phyloP scores from a whole-genome alignment of 2,797 vertebrate genomes.

The Schizothorax lantsangensis region DNA sequence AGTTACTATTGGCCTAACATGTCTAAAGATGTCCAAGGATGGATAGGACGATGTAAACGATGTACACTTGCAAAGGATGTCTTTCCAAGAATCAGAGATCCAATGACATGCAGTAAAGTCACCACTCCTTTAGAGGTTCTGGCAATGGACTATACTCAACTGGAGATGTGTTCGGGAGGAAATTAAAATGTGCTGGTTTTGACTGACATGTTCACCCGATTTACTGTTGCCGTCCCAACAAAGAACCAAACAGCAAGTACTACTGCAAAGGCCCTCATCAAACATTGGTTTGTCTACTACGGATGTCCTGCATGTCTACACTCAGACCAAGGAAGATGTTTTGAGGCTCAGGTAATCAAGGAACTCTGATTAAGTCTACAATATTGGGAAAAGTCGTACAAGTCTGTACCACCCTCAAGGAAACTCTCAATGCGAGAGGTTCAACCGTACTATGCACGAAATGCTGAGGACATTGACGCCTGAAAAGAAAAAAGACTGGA shows the following conservation, averaged over 20 bases:
- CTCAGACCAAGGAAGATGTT: background rate
- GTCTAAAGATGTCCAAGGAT: conserved; percentile 20
- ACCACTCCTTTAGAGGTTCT: conserved; percentile 23
- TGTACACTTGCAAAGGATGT: too few relatives aligned
- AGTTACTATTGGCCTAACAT: conserved; percentile 46
- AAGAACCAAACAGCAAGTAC: conserved; percentile 40
- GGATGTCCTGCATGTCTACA: conserved; percentile 1
- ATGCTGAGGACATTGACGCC: conserved; percentile 41
- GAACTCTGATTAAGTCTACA: background rate
- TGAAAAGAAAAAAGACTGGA: conserved; percentile 37
- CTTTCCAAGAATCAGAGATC: background rate
- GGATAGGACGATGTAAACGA: background rate
- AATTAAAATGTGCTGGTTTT: conserved; percentile 47
- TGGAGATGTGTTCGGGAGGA: background rate
- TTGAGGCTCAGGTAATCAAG: background rate
- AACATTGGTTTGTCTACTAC: conserved; percentile 52
- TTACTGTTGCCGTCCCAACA: conserved; percentile 29
- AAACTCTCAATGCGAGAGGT: conserved; percentile 32
- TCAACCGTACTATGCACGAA: conserved; percentile 54
- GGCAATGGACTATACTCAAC: conserved; percentile 37
- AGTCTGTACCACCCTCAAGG: background rate
- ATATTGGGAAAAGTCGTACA: background rate
- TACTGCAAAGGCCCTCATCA: conserved; percentile 1
- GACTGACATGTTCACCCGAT: conserved; percentile 41
- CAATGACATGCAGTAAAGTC: conserved; percentile 37